These are phyloP conservation scores for Nymphalis polychloros DNA, from an alignment of 2,888 invertebrate genomes.

Conservation along the genomic window DNA sequence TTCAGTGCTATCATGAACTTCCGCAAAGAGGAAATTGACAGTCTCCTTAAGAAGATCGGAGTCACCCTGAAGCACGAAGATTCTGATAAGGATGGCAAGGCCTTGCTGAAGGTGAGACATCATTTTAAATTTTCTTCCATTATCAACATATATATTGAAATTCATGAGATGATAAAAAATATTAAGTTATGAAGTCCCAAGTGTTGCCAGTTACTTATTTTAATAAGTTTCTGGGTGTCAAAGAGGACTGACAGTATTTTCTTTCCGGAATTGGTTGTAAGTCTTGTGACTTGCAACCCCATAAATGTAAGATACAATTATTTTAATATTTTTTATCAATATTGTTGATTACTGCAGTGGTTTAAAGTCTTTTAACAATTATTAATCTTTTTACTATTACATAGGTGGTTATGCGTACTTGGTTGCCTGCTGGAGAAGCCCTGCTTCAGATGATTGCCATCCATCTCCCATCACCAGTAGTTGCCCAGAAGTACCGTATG, in stretches of 20 bases:
- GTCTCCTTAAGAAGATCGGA: conserved; percentile 93
- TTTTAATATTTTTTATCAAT: too few relatives aligned
- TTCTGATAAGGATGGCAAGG: conserved; percentile 97
- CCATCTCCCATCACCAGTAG: conserved; percentile 99
- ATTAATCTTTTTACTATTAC: too few relatives aligned
- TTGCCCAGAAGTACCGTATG: conserved; percentile 99
- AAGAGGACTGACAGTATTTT: conserved; percentile 71
- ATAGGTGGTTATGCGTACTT: conserved; percentile 97
- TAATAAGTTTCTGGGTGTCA: conserved; percentile 76
- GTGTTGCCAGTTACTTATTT: conserved; percentile 71
- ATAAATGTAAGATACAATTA: conserved; percentile 56
- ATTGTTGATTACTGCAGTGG: too few relatives aligned
- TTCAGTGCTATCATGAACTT: conserved; percentile 91
- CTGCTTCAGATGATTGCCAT: conserved; percentile 99
- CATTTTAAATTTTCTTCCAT: neutral
- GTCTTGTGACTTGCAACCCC: conserved; percentile 60
- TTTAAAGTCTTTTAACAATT: too few relatives aligned
- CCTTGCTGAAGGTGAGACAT: conserved; percentile 89
- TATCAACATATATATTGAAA: too few relatives aligned
- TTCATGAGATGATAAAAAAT: neutral
- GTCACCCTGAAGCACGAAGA: conserved; percentile 97
- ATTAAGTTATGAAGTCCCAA: conserved; percentile 62
- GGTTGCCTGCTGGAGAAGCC: conserved; percentile 99
- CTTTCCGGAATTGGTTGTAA: conserved; percentile 75
- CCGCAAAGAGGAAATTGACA: conserved; percentile 96